Percentiles rank a stretch among this genome's conserved stretches.
Evolutionary conservation across 2,113 vertebrate genomes (phyloP).

Genomic region (Apaloderma vittatum): DNA sequence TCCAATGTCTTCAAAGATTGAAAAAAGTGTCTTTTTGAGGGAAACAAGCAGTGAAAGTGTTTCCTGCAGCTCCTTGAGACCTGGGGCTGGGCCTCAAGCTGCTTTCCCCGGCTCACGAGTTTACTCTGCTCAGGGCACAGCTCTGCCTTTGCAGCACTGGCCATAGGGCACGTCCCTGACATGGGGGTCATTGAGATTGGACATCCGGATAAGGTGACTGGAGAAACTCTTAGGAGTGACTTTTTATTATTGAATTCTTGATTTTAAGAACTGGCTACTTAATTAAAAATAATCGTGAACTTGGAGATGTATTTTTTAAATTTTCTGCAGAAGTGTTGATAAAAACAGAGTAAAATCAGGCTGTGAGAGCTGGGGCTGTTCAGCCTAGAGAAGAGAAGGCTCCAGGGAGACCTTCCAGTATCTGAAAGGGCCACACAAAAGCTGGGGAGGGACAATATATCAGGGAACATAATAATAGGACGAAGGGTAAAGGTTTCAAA

Average conservation of each 20-base stretch:
- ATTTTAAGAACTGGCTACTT: background rate
- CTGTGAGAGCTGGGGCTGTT: too few relatives aligned
- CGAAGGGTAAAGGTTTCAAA: too few relatives aligned
- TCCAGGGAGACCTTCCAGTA: too few relatives aligned
- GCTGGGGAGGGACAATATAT: too few relatives aligned
- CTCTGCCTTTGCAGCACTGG: background rate
- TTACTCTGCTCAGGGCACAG: background rate
- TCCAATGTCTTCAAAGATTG: background rate
- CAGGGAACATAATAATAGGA: too few relatives aligned
- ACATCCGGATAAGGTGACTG: background rate
- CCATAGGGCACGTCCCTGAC: accelerated
- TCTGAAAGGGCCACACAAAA: too few relatives aligned
- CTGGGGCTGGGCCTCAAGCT: background rate
- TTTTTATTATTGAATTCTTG: background rate
- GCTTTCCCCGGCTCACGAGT: too few relatives aligned
- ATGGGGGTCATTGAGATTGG: accelerated
- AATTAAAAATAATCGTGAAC: background rate
- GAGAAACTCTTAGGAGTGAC: background rate
- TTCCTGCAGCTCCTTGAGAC: background rate
- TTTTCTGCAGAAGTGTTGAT: too few relatives aligned
- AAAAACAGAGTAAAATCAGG: background rate
- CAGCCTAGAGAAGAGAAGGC: too few relatives aligned
- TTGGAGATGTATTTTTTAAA: background rate
- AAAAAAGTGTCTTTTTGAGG: background rate
- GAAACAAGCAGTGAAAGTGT: background rate